Percentiles rank a stretch among this genome's conserved stretches.
Evolutionary conservation across 2,888 invertebrate species (phyloP).

Genomic region (Branchinecta sandiegonensis): DNA sequence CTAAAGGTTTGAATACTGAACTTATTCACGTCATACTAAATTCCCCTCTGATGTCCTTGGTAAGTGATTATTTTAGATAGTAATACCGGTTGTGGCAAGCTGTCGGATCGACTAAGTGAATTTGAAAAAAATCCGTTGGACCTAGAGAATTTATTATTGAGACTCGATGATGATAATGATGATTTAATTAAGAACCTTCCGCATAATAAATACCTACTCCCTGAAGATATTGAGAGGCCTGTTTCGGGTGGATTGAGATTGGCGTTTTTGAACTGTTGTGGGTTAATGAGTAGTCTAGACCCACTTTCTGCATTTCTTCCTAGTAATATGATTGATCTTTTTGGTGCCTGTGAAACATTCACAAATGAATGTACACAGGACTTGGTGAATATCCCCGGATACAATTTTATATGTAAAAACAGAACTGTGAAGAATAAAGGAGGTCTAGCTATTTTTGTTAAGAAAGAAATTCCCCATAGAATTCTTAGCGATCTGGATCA

Average conservation of each 20-base stretch:
- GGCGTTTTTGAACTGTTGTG: background rate
- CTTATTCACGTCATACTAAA: no score
- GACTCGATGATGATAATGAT: background rate
- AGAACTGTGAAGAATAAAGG: background rate
- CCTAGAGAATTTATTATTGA: background rate
- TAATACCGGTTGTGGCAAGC: constrained; percentile 1
- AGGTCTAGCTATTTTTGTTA: background rate
- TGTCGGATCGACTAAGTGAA: background rate
- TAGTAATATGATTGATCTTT: background rate
- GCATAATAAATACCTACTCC: constrained; percentile 1
- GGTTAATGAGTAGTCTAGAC: constrained; percentile 2
- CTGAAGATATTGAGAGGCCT: background rate
- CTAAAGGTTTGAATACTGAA: no score
- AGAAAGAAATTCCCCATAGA: constrained; percentile 1
- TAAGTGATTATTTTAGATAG: background rate
- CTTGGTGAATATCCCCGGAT: background rate
- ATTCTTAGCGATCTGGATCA: background rate
- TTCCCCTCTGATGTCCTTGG: no score
- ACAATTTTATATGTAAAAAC: background rate
- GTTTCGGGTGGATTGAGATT: background rate
- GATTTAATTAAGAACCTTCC: background rate
- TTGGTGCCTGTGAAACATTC: background rate
- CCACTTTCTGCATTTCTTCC: background rate
- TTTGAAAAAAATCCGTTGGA: constrained; percentile 12
- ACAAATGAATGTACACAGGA: background rate